phyloP scores from a whole-genome alignment of 2,113 vertebrate species.

The Hippocampus guttulatus region DNA sequence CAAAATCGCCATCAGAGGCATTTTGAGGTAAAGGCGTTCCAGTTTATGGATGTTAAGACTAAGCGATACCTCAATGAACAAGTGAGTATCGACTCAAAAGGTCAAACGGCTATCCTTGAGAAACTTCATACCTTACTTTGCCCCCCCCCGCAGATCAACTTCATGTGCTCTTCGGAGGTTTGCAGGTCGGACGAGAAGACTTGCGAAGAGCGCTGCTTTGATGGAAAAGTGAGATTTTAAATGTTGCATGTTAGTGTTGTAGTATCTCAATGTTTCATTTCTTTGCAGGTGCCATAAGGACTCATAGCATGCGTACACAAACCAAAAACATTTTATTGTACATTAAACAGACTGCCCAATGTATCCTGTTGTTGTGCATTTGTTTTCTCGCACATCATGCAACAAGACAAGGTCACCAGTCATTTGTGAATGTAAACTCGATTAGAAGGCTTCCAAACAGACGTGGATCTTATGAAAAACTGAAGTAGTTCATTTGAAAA shows the following conservation, averaged over 20 bases:
- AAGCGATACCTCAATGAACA: slow-evolving; percentile 67
- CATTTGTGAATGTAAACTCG: background rate
- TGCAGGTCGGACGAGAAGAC: slow-evolving; percentile 42
- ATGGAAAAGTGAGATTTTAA: slow-evolving; percentile 43
- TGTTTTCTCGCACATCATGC: background rate
- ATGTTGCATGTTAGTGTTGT: background rate
- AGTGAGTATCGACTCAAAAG: slow-evolving; percentile 41
- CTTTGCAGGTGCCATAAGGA: slow-evolving; percentile 18
- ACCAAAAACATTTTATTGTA: slow-evolving; percentile 1
- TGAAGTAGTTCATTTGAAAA: no score
- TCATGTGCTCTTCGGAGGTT: slow-evolving; percentile 73
- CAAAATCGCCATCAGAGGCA: slow-evolving; percentile 44
- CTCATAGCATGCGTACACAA: background rate
- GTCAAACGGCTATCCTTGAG: background rate
- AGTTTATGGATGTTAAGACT: slow-evolving; percentile 64
- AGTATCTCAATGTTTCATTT: background rate
- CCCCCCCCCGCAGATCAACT: slow-evolving; percentile 61
- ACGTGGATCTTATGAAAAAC: no score
- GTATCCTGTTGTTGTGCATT: background rate
- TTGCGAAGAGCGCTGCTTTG: slow-evolving; percentile 65
- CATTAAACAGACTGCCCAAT: background rate
- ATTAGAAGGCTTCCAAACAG: background rate
- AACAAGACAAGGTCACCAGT: no score
- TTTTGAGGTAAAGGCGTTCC: slow-evolving; percentile 60
- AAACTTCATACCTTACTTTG: background rate